Base-by-base conservation (phyloP, 2,797 vertebrate genomes). In the Corythornis leucogaster region DNA sequence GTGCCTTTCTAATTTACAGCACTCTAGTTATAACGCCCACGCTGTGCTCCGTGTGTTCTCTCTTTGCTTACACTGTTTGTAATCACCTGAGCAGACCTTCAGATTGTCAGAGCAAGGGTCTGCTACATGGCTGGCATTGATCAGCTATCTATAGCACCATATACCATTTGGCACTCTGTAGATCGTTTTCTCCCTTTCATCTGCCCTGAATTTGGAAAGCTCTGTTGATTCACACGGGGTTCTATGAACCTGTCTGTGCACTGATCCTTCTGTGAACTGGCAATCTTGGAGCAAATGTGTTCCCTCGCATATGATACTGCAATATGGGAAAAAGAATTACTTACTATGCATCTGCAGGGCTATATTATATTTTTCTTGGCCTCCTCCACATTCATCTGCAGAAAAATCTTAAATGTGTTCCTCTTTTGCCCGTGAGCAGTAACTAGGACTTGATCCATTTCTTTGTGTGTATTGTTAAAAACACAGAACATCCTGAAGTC, bases 1-100 rank as follows among this genome's bases (percentile, higher is more conserved):
- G 96, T 94, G 94, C 84, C 95, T 97, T 96, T 97, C 95, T 97
- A 97, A 97, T 97, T 97, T 97, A 95, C 95, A 96, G 84, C 93
- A 94, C 95, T 93, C 89, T 92, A 95, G 89, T 93, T 96, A 94
- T 94, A 94, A 97, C 94, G 90, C 96, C 96, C 96, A 97, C 94
- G 75, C 95, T 94, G 92, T 94, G 95, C 85, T 94, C 93, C 89
- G 86, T 96, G 91, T 96, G 94, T 96, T 97, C 92, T 93, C 87
- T 91, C 87, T 94, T 94, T 95, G 87, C 95, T 93, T 95, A 90
- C 90, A 85, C 90, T 93, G 91, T 95, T 96, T 95, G 84, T 79
- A 95, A 94, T 95, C 93, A 94, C 89, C 94, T 94, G 91, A 91
- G 87, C 85, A 93, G 93, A 89, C 94, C 92, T 96, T 96, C 91